Evolutionary conservation across 2,888 invertebrate species (phyloP).

Genomic region (Amphipoea oculea): DNA sequence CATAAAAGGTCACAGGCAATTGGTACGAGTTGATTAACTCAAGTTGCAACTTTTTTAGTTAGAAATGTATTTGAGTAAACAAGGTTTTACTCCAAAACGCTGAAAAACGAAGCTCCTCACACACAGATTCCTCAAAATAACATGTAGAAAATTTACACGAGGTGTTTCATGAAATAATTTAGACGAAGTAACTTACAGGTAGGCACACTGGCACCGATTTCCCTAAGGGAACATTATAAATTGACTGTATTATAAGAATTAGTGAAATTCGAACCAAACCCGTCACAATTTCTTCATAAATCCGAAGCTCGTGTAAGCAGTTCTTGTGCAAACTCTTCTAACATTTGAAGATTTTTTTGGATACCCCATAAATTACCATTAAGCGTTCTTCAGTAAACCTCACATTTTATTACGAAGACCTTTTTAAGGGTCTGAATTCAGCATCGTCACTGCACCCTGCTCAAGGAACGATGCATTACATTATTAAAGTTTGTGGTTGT

Average conservation of each 20-base stretch:
- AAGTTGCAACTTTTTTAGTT: too few species aligned
- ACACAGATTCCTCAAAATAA: too few species aligned
- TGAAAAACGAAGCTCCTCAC: too few species aligned
- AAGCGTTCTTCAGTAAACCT: not conserved
- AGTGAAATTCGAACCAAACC: not conserved
- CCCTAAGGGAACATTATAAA: too few species aligned
- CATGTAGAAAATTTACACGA: too few species aligned
- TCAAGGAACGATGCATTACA: not conserved
- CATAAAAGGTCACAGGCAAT: too few species aligned
- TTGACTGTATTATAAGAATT: not conserved
- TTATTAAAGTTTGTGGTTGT: not conserved
- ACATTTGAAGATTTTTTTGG: not conserved
- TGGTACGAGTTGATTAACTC: too few species aligned
- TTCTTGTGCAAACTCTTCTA: not conserved
- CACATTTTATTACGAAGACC: not conserved
- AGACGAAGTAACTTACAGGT: too few species aligned
- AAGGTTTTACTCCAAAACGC: too few species aligned
- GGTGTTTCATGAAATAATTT: too few species aligned
- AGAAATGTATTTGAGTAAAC: too few species aligned
- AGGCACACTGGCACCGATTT: too few species aligned
- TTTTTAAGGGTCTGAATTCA: not conserved
- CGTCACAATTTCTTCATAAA: not conserved
- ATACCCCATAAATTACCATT: not conserved
- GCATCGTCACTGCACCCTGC: not conserved
- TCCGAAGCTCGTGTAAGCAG: conserved; percentile 8